These are phyloP conservation scores for Leptopilina myrica DNA, from an alignment of 2,888 invertebrate species.

Conservation along the genomic window DNA sequence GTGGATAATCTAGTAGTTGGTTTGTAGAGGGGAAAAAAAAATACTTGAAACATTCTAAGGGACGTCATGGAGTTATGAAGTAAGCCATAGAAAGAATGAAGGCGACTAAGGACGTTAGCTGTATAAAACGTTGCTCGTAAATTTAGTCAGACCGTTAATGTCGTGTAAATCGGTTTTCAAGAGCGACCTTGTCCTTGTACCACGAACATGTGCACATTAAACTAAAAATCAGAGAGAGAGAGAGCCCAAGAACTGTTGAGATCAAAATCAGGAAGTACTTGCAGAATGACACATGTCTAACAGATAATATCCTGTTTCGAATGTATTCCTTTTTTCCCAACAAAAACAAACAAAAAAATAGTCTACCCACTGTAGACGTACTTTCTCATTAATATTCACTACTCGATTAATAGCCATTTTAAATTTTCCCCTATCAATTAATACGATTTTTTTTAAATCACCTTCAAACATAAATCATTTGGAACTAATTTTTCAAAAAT, in stretches of 20 bases:
- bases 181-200: constrained; percentile 54
- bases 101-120: constrained; percentile 28
- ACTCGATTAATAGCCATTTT: neutral
- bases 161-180: constrained; percentile 68
- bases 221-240: constrained; percentile 10
- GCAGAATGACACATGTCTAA: constrained; percentile 38
- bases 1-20: constrained; percentile 24
- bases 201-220: constrained; percentile 38
- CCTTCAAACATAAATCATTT: too few relatives aligned
- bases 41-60: neutral
- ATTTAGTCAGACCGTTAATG: constrained; percentile 62
- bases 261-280: constrained; percentile 40
- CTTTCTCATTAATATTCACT: constrained; percentile 6
- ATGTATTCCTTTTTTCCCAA: neutral
- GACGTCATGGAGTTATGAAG: constrained; percentile 37
- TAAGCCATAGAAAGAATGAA: constrained; percentile 36
- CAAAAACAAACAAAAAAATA: neutral
- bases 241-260: constrained; percentile 8
- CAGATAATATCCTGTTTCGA: constrained; percentile 36
- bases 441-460: too few relatives aligned
- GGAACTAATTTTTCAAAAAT: neutral
- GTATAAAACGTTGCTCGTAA: constrained; percentile 27
- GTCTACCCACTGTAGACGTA: neutral
- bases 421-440: too few relatives aligned
- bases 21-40: neutral